Evolutionary conservation across 2,888 invertebrate species (phyloP), one percentile per base, ranked within the genome.

Genomic region (Amphimallon solstitiale): DNA sequence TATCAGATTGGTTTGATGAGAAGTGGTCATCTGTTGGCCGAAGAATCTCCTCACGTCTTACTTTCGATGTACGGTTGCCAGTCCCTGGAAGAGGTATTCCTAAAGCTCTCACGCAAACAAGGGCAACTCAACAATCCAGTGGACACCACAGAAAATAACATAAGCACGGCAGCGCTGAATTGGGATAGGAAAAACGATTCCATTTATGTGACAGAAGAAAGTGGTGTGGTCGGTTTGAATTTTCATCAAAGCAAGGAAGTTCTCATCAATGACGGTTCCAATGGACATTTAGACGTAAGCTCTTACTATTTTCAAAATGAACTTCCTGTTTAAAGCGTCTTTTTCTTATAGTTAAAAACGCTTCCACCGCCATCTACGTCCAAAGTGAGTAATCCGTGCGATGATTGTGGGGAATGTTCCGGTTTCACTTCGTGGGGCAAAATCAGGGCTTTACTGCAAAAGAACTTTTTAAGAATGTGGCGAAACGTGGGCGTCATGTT

Each of bases 231-330:
- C 19, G 94, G 94, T 0, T 87, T 95, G 40, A 93, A 93, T 84
- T 95, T 94, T 86, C 92, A 93, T 80, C 94, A 94, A 84, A 94
- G 94, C 84, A 94, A 94, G 86, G 94, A 95, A 84, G 88, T 93
- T 74, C 87, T 94, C 54, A 92, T 93, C 65, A 88, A 90, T 62
- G 94, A 94, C 72, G 85, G 85, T 66, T 85, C 87, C 64, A 92
- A 91, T 63, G 90, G 91, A 59, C 87, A 86, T 77, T 83, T 86
- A 72, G 87, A 88, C 76, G 88, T 87, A 65, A 61, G 34, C 2
- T n/a, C 15, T 12, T 34, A 14, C 5, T 52, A 15, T n/a, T 34
- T n/a, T n/a, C n/a, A n/a, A 1, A n/a, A 7, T 51, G 21, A 51
- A 2, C n/a, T 10, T 29, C 23, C 1, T 12, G 2, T 7, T 51